Percentiles rank a stretch among this genome's conserved stretches.
phyloP scores from a whole-genome alignment of 2,113 vertebrate species.

The Tamias sibiricus region DNA sequence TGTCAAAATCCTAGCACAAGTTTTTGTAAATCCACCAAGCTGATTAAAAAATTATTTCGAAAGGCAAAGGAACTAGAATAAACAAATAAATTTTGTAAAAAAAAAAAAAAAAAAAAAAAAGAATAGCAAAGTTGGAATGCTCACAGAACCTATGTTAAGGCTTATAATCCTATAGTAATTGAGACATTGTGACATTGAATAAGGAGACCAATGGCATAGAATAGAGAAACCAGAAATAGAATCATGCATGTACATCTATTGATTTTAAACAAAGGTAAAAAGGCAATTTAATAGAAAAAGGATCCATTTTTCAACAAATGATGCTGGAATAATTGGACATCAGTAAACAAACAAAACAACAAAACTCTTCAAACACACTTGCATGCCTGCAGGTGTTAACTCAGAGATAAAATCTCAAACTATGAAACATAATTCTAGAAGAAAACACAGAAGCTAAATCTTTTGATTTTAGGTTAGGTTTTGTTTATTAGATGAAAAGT shows the following conservation, averaged over 20 bases:
- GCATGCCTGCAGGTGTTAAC: not conserved
- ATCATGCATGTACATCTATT: not conserved
- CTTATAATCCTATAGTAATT: not conserved
- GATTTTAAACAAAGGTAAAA: not conserved
- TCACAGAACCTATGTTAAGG: not conserved
- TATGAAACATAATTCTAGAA: not conserved
- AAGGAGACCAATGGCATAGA: not conserved
- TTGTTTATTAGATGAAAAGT: conserved; percentile 47
- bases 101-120: not conserved
- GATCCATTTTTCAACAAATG: not conserved
- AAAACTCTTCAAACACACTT: not conserved
- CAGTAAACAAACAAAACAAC: not conserved
- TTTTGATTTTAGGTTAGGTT: not conserved
- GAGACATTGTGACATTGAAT: not conserved
- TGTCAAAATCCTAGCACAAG: not conserved
- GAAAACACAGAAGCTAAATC: not conserved
- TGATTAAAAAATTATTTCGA: not conserved
- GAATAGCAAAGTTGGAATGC: not conserved
- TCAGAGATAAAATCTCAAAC: conserved; percentile 48
- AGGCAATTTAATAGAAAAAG: not conserved
- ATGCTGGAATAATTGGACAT: not conserved
- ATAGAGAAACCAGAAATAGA: not conserved
- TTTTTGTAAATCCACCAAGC: not conserved
- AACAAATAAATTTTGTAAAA: not conserved
- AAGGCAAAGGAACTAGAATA: not conserved